phyloP scores from a whole-genome alignment of 2,888 invertebrate genomes.

The Drosophila mettleri region DNA sequence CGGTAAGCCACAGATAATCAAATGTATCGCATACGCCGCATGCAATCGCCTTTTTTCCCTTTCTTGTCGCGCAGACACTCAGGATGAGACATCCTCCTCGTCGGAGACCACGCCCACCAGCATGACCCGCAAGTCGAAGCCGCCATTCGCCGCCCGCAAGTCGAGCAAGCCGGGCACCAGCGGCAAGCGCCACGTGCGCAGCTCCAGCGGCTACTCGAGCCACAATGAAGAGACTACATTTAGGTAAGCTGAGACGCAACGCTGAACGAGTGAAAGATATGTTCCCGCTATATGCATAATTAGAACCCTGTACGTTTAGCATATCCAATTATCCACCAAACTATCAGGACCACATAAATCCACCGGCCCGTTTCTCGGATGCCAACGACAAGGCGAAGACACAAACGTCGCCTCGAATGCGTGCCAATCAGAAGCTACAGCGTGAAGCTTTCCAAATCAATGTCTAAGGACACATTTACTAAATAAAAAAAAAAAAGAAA shows the following conservation, averaged over 20 bases:
- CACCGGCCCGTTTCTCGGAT: constrained; percentile 94
- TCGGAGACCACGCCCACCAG: constrained; percentile 91
- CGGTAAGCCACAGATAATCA: constrained; percentile 66
- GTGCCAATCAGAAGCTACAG: constrained; percentile 86
- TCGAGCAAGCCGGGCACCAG: constrained; percentile 87
- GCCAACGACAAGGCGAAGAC: constrained; percentile 85
- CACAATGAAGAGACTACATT: constrained; percentile 94
- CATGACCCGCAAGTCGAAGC: constrained; percentile 89
- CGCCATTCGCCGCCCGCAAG: constrained; percentile 90
- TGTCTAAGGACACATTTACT: constrained; percentile 85
- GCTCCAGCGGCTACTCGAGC: constrained; percentile 92
- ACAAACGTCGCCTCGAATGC: constrained; percentile 85
- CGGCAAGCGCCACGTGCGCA: constrained; percentile 90
- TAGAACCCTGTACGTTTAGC: constrained; percentile 85
- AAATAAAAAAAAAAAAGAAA: constrained; percentile 1
- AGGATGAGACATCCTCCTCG: constrained; percentile 92
- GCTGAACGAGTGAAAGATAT: constrained; percentile 20
- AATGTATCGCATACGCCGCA: constrained; percentile 12
- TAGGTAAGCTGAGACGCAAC: constrained; percentile 86
- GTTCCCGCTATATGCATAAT: constrained; percentile 67
- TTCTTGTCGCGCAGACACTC: constrained; percentile 86
- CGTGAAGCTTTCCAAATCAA: constrained; percentile 93
- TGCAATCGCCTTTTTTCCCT: background rate
- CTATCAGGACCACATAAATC: constrained; percentile 93
- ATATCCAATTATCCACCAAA: constrained; percentile 92